phyloP scores from a whole-genome alignment of 2,797 vertebrate species.

The Sebastes umbrosus region DNA sequence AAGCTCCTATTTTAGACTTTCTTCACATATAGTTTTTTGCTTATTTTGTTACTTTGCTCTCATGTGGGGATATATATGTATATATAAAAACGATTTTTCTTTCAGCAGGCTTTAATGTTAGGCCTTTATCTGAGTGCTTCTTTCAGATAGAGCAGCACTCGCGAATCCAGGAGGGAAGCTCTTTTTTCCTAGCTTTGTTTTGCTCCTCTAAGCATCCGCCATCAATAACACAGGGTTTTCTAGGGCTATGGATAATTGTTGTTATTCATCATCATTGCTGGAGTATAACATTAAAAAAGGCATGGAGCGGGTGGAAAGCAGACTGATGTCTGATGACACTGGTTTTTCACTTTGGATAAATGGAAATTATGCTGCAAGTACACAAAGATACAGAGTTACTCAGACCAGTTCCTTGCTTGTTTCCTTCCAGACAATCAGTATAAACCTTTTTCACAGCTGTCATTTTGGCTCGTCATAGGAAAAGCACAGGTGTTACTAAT shows the following conservation, averaged over 20 bases:
- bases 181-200: constrained; percentile 30
- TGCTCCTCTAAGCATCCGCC: constrained; percentile 73
- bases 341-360: not conserved
- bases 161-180: constrained; percentile 22
- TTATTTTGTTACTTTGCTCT: constrained; percentile 15
- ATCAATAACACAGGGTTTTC: constrained; percentile 86
- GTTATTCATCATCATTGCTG: constrained; percentile 89
- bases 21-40: constrained; percentile 6
- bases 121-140: constrained; percentile 46
- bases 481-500: not conserved
- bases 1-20: constrained; percentile 2
- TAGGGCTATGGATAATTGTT: constrained; percentile 87
- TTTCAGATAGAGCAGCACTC: constrained; percentile 49
- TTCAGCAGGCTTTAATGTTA: constrained; percentile 25
- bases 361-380: not conserved
- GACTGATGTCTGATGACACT: not conserved
- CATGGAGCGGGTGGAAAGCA: constrained; percentile 24
- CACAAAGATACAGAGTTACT: not conserved
- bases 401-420: no score
- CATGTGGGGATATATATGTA: constrained; percentile 1
- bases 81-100: constrained; percentile 35
- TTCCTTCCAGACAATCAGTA: not conserved
- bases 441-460: not conserved
- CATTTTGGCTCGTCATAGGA: not conserved
- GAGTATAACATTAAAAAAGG: constrained; percentile 79